phyloP scores from a whole-genome alignment of 2,797 vertebrate genomes.

The Phylloscopus collybita region DNA sequence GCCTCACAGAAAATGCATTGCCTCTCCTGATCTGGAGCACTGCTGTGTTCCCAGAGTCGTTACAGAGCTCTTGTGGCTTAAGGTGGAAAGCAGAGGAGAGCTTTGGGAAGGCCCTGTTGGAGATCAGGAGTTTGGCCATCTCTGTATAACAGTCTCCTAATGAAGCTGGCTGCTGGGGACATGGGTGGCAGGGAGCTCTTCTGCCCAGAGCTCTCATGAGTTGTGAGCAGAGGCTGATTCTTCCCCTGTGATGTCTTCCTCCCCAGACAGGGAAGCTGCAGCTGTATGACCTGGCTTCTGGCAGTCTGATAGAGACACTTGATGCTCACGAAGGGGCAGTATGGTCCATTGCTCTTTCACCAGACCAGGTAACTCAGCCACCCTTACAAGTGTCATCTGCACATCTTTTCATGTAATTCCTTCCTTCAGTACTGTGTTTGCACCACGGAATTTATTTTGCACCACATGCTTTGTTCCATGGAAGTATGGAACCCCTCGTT shows the following conservation, averaged over 20 bases:
- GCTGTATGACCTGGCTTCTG: conserved; percentile 93
- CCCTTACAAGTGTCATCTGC: background rate
- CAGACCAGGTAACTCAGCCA: conserved; percentile 87
- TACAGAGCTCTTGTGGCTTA: background rate
- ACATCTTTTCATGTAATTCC: background rate
- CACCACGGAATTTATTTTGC: background rate
- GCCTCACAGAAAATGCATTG: background rate
- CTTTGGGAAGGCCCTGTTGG: background rate
- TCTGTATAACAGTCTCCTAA: background rate
- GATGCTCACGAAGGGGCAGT: conserved; percentile 87
- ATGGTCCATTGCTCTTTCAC: conserved; percentile 91
- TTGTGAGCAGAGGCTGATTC: background rate
- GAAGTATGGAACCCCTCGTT: background rate
- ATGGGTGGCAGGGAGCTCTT: background rate
- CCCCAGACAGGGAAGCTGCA: conserved; percentile 91
- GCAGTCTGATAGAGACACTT: conserved; percentile 84
- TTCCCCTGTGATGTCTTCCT: background rate
- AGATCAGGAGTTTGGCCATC: background rate
- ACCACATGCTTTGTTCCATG: background rate
- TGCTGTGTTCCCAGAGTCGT: background rate
- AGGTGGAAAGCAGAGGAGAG: background rate
- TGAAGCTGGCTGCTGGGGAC: background rate
- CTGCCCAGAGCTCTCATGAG: accelerated
- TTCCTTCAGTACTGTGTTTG: background rate
- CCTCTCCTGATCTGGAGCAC: background rate